Base-by-base conservation (phyloP, 2,113 vertebrate species). In the Rutilus rutilus region DNA sequence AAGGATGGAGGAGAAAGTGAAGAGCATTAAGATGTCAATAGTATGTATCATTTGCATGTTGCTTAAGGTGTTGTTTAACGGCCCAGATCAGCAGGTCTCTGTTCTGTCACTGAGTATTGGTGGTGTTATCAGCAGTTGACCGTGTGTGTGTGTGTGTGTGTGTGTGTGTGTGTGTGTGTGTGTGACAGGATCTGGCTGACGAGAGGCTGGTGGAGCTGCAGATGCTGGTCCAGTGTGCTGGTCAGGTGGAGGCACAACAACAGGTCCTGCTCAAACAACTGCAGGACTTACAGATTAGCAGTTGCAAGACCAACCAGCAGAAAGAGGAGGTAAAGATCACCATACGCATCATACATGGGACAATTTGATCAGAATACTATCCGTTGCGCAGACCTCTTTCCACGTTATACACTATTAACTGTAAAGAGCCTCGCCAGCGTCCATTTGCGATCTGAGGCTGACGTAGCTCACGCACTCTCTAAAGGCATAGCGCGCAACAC, bases 1-100 rank as follows among this genome's bases (percentile, higher is more conserved):
- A 88, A 92, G 93, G 87, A 96, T 98, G 97, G 97, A 96, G 82
- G 96, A 96, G 62, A 95, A 92, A 0, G 94, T 97, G 50, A 96
- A 96, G 91, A 97, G 90, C 91, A 93, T 96, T 42, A 98, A 97
- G 91, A 93, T 67, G 65, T 93, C 96, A 7, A 96, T 96, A 71
- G 97, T 99, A 83, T 92, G 94, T 91, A 4, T 17, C 10, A 7
- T 50, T 45, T 3, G 3, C 14, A 59, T 80, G 11, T 23, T 60
- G 27, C 52, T n/a, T n/a, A n/a, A 42, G 30, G 30, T 19, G 52
- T 36, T 27, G 27, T 79, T 60, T 21, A 21, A 21, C 1, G 39
- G 15, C 10, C 36, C 6, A 21, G n/a, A 59, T 33, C 2, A 64
- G 4, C 27, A 9, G 64, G 19, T 19, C 15, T 19, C 2, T 33